These are phyloP conservation scores for Heteropelma amictum DNA, from an alignment of 2,888 invertebrate genomes.

Conservation along the genomic window DNA sequence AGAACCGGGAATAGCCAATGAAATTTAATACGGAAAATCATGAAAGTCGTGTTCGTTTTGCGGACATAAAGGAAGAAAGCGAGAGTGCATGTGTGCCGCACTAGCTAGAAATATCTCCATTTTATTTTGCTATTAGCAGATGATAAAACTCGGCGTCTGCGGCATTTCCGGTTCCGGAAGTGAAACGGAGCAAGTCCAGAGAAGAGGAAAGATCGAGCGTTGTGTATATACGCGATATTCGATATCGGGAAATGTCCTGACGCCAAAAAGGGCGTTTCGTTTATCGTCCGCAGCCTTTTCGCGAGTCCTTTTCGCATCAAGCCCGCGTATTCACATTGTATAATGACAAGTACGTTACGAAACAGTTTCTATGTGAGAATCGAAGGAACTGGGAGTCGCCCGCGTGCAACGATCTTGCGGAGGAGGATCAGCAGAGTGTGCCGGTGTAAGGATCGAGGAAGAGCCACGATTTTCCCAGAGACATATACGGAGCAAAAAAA, in stretches of 20 bases:
- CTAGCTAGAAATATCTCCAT: constrained; percentile 28
- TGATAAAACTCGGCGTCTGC: constrained; percentile 62
- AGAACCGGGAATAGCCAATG: background rate
- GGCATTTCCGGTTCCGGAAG: constrained; percentile 32
- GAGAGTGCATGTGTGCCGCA: background rate
- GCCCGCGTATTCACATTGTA: background rate
- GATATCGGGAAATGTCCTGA: background rate
- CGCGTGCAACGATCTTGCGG: constrained; percentile 27
- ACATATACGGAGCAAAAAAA: too few species aligned
- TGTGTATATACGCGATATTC: background rate
- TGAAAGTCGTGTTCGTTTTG: background rate
- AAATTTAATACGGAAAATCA: background rate
- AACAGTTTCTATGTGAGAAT: background rate
- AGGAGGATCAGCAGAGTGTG: background rate
- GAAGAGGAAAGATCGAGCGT: constrained; percentile 1
- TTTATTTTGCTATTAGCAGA: constrained; percentile 69
- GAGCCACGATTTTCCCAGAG: too few species aligned
- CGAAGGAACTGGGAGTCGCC: background rate
- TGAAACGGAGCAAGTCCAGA: constrained; percentile 31
- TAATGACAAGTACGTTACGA: constrained; percentile 28
- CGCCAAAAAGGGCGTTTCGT: background rate
- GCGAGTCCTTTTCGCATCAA: background rate
- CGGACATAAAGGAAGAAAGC: background rate
- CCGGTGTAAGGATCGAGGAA: too few species aligned
- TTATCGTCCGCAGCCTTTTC: background rate